Base-by-base conservation (phyloP, 53 echinoderm and acorn worm genomes). In the Patiria pectinifera region DNA sequence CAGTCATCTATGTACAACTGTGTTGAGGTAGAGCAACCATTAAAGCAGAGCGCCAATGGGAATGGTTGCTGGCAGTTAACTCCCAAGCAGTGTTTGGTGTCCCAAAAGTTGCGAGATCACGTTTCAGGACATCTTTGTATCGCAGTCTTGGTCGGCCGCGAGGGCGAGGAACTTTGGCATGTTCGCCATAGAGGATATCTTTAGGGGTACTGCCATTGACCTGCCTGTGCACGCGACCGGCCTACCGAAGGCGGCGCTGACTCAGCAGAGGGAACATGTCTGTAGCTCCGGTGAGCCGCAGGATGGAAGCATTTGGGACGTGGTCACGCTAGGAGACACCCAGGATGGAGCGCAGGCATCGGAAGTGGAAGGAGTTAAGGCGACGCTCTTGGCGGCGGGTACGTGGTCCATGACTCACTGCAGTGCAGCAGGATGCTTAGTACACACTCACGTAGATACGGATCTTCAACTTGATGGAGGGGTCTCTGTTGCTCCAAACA, bases 171-270 rank as follows among this genome's bases (percentile, higher is more conserved):
- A 1, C 35, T 0, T 35, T 35, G 35, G 35, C 35, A 35, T 0
- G 35, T 35, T 35, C 35, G 35, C 35, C 35, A 35, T 35, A 35
- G 35, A 35, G 35, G 35, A 35, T 35, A 35, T 35, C 84, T 44
- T 81, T 87, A 62, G 93, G 93, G 26, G 87, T 78, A 13, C 23
- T 45, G 22, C 69, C n/a, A 4, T 92, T 66, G 25, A 61, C 66
- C 86, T 59, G 71, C 21, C 84, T 48, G 35, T 14, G 9, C 22
- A 92, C 62, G 48, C 86, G 92, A 12, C 86, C 86, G 22, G 69
- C 25, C 91, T 82, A 82, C 3, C 92, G 74, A 26, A 76, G 80
- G 2, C 79, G 86, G 9, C 79, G 44, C 48, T 62, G 53, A 6
- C 85, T 76, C 23, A 78, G 46, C 11, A 85, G 59, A 0, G 78